Percentiles rank a stretch among this genome's conserved stretches.
phyloP scores from a whole-genome alignment of 2,888 invertebrate genomes.

The Calliopum simillimum region DNA sequence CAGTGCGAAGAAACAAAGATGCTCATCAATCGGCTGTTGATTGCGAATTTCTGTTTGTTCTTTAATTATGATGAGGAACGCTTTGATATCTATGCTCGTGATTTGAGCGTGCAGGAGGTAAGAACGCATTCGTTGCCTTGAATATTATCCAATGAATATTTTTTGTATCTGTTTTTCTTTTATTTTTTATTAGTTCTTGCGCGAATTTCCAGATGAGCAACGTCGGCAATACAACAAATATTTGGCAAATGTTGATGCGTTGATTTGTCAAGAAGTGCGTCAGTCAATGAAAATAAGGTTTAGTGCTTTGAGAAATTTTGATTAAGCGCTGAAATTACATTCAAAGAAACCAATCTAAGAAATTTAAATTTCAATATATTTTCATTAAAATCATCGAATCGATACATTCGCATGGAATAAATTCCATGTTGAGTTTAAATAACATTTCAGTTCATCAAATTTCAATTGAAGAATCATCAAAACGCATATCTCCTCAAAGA shows the following conservation, averaged over 20 bases:
- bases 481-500: background rate
- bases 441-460: slow-evolving; percentile 7
- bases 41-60: slow-evolving; percentile 61
- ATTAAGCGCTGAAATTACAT: no score
- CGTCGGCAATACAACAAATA: slow-evolving; percentile 69
- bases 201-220: slow-evolving; percentile 64
- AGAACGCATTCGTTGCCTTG: slow-evolving; percentile 3
- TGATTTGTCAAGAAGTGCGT: slow-evolving; percentile 58
- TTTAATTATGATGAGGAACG: slow-evolving; percentile 55
- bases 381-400: background rate
- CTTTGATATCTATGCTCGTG: slow-evolving; percentile 51
- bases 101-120: slow-evolving; percentile 56
- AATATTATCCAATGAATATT: slow-evolving; percentile 17
- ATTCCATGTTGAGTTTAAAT: slow-evolving; percentile 13
- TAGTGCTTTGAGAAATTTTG: background rate
- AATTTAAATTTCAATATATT: background rate
- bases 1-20: slow-evolving; percentile 60
- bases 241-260: slow-evolving; percentile 64
- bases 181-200: slow-evolving; percentile 51
- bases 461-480: background rate
- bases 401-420: background rate
- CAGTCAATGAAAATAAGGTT: slow-evolving; percentile 62
- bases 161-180: slow-evolving; percentile 21
- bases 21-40: slow-evolving; percentile 57
- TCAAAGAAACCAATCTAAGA: background rate